Conservation (phyloP, 2,888 invertebrate genomes). For the Psococerastis gibbosa region DNA sequence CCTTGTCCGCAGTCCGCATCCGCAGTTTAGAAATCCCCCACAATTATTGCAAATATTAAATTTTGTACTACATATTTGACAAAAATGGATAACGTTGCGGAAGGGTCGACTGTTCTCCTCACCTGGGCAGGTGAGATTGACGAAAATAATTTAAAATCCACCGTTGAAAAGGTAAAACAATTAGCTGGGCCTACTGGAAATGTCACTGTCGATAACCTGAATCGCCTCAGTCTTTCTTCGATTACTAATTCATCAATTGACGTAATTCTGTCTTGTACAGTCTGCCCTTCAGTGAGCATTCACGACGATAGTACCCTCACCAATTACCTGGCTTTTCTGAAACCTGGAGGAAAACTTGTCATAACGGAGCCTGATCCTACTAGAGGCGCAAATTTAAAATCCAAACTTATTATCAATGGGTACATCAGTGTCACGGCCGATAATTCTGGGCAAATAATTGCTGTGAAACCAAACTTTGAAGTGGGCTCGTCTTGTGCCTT, state of each 20-base stretch:
- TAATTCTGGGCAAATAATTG: slow-evolving; percentile 22
- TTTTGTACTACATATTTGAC: too few relatives aligned
- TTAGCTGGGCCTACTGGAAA: slow-evolving; percentile 28
- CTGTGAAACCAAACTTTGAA: slow-evolving; percentile 50
- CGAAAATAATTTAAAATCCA: slow-evolving; percentile 29
- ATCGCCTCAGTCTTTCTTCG: slow-evolving; percentile 36
- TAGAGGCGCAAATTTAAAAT: slow-evolving; percentile 21
- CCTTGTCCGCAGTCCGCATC: too few relatives aligned
- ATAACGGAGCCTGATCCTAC: slow-evolving; percentile 26
- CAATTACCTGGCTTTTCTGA: slow-evolving; percentile 37
- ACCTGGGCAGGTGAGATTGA: slow-evolving; percentile 35
- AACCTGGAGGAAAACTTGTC: slow-evolving; percentile 39
- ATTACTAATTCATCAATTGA: slow-evolving; percentile 39
- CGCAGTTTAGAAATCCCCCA: too few relatives aligned
- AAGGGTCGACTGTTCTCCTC: slow-evolving; percentile 32
- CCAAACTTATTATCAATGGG: slow-evolving; percentile 42
- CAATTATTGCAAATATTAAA: too few relatives aligned
- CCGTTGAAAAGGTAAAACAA: slow-evolving; percentile 31
- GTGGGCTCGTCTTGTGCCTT: slow-evolving; percentile 22
- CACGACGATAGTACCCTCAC: slow-evolving; percentile 30
- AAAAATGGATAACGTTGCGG: slow-evolving; percentile 25
- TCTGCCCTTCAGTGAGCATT: slow-evolving; percentile 27
- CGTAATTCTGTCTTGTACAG: slow-evolving; percentile 34
- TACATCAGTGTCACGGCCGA: slow-evolving; percentile 29
- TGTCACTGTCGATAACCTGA: slow-evolving; percentile 38